phyloP scores from a whole-genome alignment of 2,797 vertebrate genomes.

The Linurgus olivaceus region DNA sequence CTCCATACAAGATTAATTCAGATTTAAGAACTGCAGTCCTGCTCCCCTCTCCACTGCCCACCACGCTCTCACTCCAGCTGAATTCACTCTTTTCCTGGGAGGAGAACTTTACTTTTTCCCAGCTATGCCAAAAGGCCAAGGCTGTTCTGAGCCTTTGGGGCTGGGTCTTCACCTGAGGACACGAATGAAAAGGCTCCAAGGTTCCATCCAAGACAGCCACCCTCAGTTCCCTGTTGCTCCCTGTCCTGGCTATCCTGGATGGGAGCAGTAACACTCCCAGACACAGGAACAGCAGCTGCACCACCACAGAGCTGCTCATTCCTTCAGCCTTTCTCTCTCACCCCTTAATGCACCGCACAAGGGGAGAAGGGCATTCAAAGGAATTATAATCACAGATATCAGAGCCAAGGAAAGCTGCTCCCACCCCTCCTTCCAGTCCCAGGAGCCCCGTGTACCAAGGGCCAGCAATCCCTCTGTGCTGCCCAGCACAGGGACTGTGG shows the following conservation, averaged over 20 bases:
- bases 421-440: not conserved
- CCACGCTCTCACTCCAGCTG: rapidly evolving
- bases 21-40: not conserved
- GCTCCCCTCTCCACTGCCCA: not conserved
- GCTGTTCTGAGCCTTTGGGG: rapidly evolving
- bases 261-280: not conserved
- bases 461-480: rapidly evolving
- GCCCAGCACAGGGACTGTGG: not conserved
- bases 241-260: not conserved
- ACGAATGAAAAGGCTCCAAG: not conserved
- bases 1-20: not conserved
- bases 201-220: not conserved
- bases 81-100: not conserved
- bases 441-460: rapidly evolving
- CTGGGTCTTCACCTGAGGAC: not conserved
- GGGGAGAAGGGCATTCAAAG: not conserved
- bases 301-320: not conserved
- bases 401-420: not conserved
- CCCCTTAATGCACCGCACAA: rapidly evolving
- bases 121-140: rapidly evolving
- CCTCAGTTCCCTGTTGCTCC: not conserved
- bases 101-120: not conserved
- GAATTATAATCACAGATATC: rapidly evolving
- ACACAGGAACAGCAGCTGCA: rapidly evolving
- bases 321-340: not conserved